Base-by-base conservation (phyloP, 1,140 invertebrate species). In the Drosophila virilis region DNA sequence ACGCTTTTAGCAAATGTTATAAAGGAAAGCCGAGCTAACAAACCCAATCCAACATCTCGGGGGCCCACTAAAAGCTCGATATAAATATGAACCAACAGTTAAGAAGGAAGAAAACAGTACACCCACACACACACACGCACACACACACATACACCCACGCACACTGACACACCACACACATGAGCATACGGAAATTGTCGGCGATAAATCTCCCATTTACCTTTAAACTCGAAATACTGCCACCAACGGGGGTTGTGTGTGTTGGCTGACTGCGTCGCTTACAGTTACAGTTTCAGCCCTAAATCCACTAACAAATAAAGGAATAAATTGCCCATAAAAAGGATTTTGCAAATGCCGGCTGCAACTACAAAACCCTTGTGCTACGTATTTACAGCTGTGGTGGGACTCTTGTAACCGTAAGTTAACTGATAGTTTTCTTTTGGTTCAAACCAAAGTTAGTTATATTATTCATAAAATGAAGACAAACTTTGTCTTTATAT, bases 261-360 rank as follows among this genome's bases (percentile, higher is more conserved):
- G 37, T 3, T 40, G 74, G 35, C 40, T 70, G 77, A 42, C 55
- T 62, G 59, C 66, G 37, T 73, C 70, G 67, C 50, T 80, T 71
- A 70, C 80, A 76, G 67, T 72, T 83, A 75, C 80, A 80, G 57
- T 38, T 74, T 60, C 57, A 74, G 71, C 82, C 79, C 85, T 85
- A 86, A 86, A 86, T 86, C 83, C 83, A 86, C 83, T 86, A 86
- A 86, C 83, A 86, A 86, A 86, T 88, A 86, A 86, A 79, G 83
- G 79, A 86, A 86, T 86, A 86, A 86, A 86, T 86, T 83, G 83
- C 76, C 83, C 83, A 86, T 86, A 86, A 86, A 86, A 86, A 86
- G 83, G 83, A 86, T 86, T 86, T 86, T 82, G 77, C 83, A 88
- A 86, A 86, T 88, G 83, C 84, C 77, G 79, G 40, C 69, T 86